These are phyloP conservation scores for Micropoecilia bifurca DNA, from an alignment of 2,797 vertebrate species.

Conservation along the genomic window DNA sequence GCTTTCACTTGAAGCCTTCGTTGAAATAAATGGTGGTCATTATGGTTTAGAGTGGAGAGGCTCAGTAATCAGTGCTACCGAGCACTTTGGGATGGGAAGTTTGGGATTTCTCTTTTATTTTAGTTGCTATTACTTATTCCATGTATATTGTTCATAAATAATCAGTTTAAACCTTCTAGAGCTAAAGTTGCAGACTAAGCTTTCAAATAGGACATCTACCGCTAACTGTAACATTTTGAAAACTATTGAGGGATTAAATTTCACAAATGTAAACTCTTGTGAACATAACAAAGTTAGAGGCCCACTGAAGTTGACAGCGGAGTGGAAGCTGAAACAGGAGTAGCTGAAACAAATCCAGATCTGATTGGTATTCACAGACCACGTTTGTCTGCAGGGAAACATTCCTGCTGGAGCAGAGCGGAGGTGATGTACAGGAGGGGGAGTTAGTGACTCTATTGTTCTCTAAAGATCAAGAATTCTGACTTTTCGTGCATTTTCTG, in stretches of 20 bases:
- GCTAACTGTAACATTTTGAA: background rate
- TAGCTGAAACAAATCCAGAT: constrained; percentile 56
- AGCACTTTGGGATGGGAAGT: background rate
- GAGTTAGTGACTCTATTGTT: constrained; percentile 14
- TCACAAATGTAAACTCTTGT: background rate
- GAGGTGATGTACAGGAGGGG: background rate
- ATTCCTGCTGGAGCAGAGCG: constrained; percentile 48
- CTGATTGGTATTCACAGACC: constrained; percentile 64
- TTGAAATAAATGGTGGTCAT: background rate
- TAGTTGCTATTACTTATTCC: background rate
- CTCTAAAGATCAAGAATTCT: constrained; percentile 11
- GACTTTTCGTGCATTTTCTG: background rate
- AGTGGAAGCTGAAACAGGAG: constrained; percentile 48
- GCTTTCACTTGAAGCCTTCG: constrained; percentile 9
- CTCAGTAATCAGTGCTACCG: background rate
- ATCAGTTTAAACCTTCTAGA: background rate
- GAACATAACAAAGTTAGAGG: background rate
- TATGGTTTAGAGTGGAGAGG: background rate
- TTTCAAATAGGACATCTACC: background rate
- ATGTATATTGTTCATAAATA: background rate
- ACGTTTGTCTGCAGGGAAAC: constrained; percentile 46
- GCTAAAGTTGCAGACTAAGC: background rate
- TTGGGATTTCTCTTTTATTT: background rate
- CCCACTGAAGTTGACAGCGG: constrained; percentile 8
- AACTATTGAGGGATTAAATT: background rate